Evolutionary conservation across 2,797 vertebrate genomes (phyloP).

Genomic region (Anniella stebbinsi): DNA sequence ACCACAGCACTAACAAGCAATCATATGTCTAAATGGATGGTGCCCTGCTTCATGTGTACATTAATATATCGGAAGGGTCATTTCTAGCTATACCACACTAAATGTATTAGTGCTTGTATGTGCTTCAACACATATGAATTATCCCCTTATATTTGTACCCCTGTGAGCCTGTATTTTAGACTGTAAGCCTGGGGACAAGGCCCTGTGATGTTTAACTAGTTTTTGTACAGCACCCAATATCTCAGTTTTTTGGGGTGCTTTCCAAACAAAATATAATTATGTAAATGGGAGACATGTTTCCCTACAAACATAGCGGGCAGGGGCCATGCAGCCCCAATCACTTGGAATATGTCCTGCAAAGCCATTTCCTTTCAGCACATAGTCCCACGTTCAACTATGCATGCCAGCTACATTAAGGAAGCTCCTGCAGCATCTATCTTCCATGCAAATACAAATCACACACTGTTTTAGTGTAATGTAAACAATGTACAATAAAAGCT

Average conservation of each 20-base stretch:
- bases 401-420: neutral
- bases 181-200: neutral
- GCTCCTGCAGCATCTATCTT: neutral
- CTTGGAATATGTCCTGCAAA: neutral
- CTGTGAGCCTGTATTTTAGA: neutral
- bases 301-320: neutral
- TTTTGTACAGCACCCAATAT: neutral
- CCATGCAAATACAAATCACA: constrained; percentile 10
- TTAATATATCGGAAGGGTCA: too few species aligned
- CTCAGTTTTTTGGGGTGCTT: too few species aligned
- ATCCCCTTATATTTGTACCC: neutral
- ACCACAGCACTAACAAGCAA: too few species aligned
- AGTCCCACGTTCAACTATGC: neutral
- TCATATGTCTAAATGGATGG: too few species aligned
- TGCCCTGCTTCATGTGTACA: too few species aligned
- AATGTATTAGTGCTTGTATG: too few species aligned
- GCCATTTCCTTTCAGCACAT: neutral
- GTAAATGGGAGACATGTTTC: neutral
- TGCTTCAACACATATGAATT: neutral
- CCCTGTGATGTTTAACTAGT: neutral
- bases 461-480: neutral
- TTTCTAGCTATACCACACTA: too few species aligned
- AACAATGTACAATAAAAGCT: neutral
- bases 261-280: neutral
- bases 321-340: neutral